Percentiles rank a stretch among this genome's conserved stretches.
Evolutionary conservation across 2,113 vertebrate species (phyloP).

Genomic region (Laticauda laticaudata): DNA sequence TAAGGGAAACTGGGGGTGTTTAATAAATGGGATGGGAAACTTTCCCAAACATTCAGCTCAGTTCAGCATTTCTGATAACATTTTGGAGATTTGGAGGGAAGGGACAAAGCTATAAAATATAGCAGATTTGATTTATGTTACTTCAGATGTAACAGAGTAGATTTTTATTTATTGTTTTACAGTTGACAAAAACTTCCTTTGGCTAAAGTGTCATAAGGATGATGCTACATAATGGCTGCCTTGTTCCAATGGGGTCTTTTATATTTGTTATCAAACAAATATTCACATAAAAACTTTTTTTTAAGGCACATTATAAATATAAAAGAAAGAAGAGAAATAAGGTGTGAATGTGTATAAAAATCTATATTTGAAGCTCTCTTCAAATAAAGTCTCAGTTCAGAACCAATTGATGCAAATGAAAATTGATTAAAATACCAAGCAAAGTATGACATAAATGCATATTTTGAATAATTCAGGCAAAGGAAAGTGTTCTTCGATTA

Average conservation of each 20-base stretch:
- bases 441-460: constrained; percentile 7
- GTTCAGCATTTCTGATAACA: neutral
- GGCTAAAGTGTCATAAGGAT: neutral
- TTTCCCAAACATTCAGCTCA: neutral
- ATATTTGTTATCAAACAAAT: neutral
- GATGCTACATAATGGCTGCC: neutral
- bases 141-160: neutral
- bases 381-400: neutral
- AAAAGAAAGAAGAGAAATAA: neutral
- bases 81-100: neutral
- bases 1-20: neutral
- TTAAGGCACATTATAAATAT: neutral
- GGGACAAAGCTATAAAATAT: neutral
- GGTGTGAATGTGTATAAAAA: neutral
- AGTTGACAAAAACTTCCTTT: neutral
- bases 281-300: neutral
- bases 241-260: neutral
- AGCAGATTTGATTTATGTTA: neutral
- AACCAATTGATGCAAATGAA: constrained; percentile 8
- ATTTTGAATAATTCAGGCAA: constrained; percentile 41
- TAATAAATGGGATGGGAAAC: neutral
- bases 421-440: neutral
- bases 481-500: constrained; percentile 30
- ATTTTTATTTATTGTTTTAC: neutral
- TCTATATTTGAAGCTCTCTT: neutral